Conservation (phyloP, 2,888 invertebrate species). For the Oscheius onirici region DNA sequence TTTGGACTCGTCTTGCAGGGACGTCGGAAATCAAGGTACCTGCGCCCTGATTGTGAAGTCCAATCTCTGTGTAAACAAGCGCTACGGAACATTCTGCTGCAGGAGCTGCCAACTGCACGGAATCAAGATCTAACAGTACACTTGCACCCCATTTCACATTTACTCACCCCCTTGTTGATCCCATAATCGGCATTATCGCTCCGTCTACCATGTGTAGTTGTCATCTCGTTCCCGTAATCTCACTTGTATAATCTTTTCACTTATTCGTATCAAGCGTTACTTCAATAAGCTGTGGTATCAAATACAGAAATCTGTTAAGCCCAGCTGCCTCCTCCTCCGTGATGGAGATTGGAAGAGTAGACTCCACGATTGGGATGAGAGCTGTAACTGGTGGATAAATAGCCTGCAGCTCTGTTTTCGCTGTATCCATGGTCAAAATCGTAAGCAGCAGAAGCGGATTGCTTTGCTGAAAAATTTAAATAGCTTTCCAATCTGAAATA, state of each 20-base stretch:
- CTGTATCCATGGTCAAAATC: background rate
- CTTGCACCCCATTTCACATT: background rate
- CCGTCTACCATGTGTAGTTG: conserved; percentile 7
- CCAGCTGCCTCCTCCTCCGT: conserved; percentile 67
- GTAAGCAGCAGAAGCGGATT: background rate
- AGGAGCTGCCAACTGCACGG: conserved; percentile 48
- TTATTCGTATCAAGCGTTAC: background rate
- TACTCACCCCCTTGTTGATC: background rate
- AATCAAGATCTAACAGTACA: conserved; percentile 3
- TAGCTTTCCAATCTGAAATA: too few relatives aligned
- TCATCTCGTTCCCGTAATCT: conserved; percentile 15
- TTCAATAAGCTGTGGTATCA: background rate
- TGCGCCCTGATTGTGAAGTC: conserved; percentile 58
- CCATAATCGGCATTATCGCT: background rate
- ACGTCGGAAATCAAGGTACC: conserved; percentile 49
- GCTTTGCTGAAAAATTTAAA: background rate
- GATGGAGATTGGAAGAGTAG: conserved; percentile 61
- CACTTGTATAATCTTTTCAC: conserved; percentile 19
- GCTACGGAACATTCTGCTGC: conserved; percentile 67
- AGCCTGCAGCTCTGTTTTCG: too few relatives aligned
- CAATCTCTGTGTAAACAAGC: conserved; percentile 60
- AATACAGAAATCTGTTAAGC: conserved; percentile 32
- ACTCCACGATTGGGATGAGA: conserved; percentile 42
- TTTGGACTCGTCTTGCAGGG: conserved; percentile 37
- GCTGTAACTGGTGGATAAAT: too few relatives aligned